These are phyloP conservation scores for Labia minor DNA, from an alignment of 2,888 invertebrate species.

Conservation along the genomic window DNA sequence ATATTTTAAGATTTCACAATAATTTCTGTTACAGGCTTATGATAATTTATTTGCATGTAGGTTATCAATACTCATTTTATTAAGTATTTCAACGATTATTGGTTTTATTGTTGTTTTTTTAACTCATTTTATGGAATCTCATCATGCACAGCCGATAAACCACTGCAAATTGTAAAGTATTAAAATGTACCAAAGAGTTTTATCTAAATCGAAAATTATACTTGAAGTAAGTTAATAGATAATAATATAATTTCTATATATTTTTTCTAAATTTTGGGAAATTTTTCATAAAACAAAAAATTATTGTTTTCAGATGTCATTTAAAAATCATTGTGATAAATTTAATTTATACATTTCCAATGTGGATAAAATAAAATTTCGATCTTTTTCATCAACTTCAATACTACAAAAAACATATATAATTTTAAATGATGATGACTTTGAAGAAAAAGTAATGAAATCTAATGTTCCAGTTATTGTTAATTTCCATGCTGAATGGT, in stretches of 20 bases:
- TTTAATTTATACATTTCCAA: too few relatives aligned
- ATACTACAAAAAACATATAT: constrained; percentile 21
- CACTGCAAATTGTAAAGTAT: constrained; percentile 30
- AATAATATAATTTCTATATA: too few relatives aligned
- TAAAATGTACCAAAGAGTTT: neutral
- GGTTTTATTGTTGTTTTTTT: constrained; percentile 40
- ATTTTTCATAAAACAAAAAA: too few relatives aligned
- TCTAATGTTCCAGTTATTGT: constrained; percentile 77
- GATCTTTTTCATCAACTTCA: neutral
- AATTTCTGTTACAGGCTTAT: constrained; percentile 39
- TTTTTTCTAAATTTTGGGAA: too few relatives aligned
- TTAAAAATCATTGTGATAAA: too few relatives aligned
- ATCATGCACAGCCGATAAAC: constrained; percentile 38
- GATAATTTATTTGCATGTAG: constrained; percentile 45
- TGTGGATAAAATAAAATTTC: neutral
- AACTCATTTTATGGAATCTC: constrained; percentile 40
- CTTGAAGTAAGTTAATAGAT: neutral
- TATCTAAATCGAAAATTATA: neutral
- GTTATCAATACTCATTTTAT: constrained; percentile 37
- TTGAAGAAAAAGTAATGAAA: constrained; percentile 70
- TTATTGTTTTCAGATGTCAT: too few relatives aligned
- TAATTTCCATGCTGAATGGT: constrained; percentile 86
- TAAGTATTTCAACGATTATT: constrained; percentile 38
- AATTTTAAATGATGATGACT: constrained; percentile 54
- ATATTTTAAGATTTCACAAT: constrained; percentile 30